A percentile compares a stretch with the other conserved stretches of the same genome.
Evolutionary conservation across 1,140 invertebrate genomes (phyloP).

Genomic region (Lutraria rhynchaena): DNA sequence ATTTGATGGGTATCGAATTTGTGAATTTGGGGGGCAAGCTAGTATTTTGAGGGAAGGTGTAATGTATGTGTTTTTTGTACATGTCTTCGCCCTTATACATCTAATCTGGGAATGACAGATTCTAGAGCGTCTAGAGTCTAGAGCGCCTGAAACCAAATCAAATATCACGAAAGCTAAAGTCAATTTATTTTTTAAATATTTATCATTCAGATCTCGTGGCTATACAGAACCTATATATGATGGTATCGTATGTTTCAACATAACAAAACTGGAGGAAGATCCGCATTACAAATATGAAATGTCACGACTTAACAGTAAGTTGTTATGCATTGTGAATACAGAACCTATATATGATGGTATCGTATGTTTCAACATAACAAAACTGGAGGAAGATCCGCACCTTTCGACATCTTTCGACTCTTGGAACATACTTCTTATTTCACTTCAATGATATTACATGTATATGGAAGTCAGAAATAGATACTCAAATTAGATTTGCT

Average conservation of each 20-base stretch:
- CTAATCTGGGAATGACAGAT: background rate
- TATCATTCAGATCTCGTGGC: slow-evolving; percentile 58
- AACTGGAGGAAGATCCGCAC: slow-evolving; percentile 61
- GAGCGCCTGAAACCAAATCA: background rate
- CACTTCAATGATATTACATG: no score
- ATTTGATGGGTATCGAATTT: no score
- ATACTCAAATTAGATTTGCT: no score
- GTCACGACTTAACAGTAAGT: slow-evolving; percentile 70
- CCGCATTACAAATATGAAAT: slow-evolving; percentile 67
- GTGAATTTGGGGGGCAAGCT: no score
- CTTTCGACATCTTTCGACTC: no score
- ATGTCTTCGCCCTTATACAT: background rate
- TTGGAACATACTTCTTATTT: no score
- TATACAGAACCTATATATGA: slow-evolving; percentile 52
- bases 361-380: slow-evolving; percentile 65
- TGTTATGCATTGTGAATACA: no score
- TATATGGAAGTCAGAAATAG: no score
- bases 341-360: slow-evolving; percentile 60
- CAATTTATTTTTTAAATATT: background rate
- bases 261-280: slow-evolving; percentile 60
- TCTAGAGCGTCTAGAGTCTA: background rate
- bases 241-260: slow-evolving; percentile 66
- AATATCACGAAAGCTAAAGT: background rate
- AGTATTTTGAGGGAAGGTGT: no score
- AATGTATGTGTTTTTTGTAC: no score